Conservation (phyloP, 2,888 invertebrate genomes). For the Microplitis deprimator region DNA sequence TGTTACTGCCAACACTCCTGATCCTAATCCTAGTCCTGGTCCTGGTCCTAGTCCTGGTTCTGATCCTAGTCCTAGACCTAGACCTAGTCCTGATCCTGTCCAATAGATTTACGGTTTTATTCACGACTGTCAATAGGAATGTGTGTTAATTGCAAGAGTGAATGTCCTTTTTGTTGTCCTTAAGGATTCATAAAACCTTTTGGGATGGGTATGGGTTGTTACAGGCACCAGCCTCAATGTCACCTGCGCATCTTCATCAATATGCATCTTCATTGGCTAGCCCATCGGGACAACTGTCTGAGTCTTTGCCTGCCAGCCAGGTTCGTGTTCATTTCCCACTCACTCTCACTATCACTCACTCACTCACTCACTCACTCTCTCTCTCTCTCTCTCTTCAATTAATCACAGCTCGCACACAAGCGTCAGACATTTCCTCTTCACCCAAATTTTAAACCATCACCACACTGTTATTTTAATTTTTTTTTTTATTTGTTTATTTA, state of each 20-base stretch:
- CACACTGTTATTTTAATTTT: not conserved
- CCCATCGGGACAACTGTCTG: conserved; percentile 76
- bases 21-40: too few species aligned
- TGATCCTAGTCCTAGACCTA: not conserved
- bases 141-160: not conserved
- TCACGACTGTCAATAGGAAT: not conserved
- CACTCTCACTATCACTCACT: not conserved
- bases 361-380: too few species aligned
- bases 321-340: conserved; percentile 72
- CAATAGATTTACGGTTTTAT: conserved; percentile 15
- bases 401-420: too few species aligned
- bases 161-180: conserved; percentile 3
- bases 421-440: too few species aligned
- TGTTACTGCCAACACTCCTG: not conserved
- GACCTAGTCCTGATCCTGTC: not conserved
- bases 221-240: conserved; percentile 93
- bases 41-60: not conserved
- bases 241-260: conserved; percentile 87
- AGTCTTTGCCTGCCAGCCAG: conserved; percentile 87
- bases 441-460: not conserved
- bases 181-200: conserved; percentile 16
- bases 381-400: too few species aligned
- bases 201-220: conserved; percentile 43
- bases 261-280: conserved; percentile 74
- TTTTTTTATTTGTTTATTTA: not conserved